Evolutionary conservation across 2,888 invertebrate genomes (phyloP).

Genomic region (Coelinius sp.): DNA sequence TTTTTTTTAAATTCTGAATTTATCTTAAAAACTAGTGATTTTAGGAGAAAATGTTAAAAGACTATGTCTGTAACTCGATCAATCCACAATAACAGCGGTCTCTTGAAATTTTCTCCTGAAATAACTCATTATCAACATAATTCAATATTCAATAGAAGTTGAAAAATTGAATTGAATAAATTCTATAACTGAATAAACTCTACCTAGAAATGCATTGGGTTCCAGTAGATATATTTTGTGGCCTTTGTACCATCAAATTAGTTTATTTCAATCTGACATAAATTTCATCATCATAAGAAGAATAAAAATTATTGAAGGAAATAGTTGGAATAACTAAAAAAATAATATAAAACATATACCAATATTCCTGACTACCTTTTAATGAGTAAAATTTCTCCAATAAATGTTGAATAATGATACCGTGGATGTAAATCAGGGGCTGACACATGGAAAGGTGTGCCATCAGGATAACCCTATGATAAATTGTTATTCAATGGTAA

Average conservation of each 20-base stretch:
- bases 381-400: constrained; percentile 95
- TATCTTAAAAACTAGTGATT: too few relatives aligned
- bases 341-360: too few relatives aligned
- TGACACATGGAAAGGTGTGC: constrained; percentile 89
- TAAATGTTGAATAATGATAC: constrained; percentile 95
- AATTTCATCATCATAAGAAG: constrained; percentile 92
- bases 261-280: constrained; percentile 92
- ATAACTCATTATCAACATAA: too few relatives aligned
- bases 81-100: too few relatives aligned
- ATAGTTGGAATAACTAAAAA: not conserved
- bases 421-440: constrained; percentile 94
- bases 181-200: constrained; percentile 46
- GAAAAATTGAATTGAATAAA: too few relatives aligned
- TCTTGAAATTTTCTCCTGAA: too few relatives aligned
- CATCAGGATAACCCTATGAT: constrained; percentile 78
- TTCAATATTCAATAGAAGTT: too few relatives aligned
- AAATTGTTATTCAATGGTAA: constrained; percentile 90
- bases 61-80: too few relatives aligned
- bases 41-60: too few relatives aligned
- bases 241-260: constrained; percentile 80
- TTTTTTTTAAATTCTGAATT: too few relatives aligned
- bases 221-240: constrained; percentile 86
- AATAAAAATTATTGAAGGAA: too few relatives aligned
- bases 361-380: constrained; percentile 72
- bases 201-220: constrained; percentile 88